Base-by-base conservation (phyloP, 1,140 invertebrate species). In the Triops cancriformis region DNA sequence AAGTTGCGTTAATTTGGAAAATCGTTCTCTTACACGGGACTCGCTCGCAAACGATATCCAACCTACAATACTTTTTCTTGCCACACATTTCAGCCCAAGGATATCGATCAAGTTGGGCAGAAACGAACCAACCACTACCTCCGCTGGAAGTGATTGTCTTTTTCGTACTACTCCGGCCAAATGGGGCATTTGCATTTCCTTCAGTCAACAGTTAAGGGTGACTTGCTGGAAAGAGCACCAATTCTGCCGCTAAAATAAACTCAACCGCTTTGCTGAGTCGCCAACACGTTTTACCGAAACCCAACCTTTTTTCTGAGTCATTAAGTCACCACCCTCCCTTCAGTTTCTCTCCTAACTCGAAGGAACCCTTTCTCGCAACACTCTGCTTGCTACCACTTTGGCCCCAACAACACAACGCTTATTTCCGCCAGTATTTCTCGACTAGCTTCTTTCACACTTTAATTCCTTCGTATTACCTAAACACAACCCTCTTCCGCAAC, bases 191-290 rank as follows among this genome's bases (percentile, higher is more conserved):
- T 64, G 31, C 31, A 64, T 64, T 64, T 23, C n/a, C 51, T 64
- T 23, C 2, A 64, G 51, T 23, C 51, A 64, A 64, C 51, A 64
- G 23, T 64, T 64, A 64, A 23, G 2, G 23, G 51, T 64, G 51
- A 64, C 51, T 37, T 18, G 51, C 2, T 64, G 51, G 51, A 14
- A 64, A 64, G 31, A 64, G 23, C 51, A 23, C 51, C 14, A 64
- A n/a, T 64, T 64, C 51, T 64, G 51, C 51, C n/a, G 23, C 51
- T 64, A 64, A 64, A 64, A 64, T 64, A 64, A 64, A 64, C 51
- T 64, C 51, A n/a, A 23, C n/a, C 51, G 51, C 51, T 64, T 64
- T n/a, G 51, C 31, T 64, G n/a, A n/a, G 51, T 64, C 51, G 51
- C 51, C 31, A 37, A 37, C 31, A 37, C 31, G 31, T 37, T 37